Conservation (phyloP, 2,113 vertebrate species). For the Clarias magur region DNA sequence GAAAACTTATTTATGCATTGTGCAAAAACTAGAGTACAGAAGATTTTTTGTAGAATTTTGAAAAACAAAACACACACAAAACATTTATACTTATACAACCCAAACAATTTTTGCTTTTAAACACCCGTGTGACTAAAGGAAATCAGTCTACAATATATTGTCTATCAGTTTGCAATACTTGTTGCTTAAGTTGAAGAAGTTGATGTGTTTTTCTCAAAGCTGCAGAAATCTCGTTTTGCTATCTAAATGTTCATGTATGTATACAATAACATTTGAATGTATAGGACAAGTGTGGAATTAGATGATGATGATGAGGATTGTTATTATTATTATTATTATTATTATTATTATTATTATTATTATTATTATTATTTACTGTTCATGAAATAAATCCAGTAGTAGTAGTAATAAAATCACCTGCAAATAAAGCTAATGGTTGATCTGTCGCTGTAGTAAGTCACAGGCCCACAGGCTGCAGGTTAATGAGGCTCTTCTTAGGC, state of each 20-base stretch:
- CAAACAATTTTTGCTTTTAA: too few relatives aligned
- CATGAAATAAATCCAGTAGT: conserved; percentile 4
- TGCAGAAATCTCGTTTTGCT: too few relatives aligned
- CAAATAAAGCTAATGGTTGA: conserved; percentile 8
- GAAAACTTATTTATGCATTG: too few relatives aligned
- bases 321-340: neutral
- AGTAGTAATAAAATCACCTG: neutral
- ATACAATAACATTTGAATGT: neutral
- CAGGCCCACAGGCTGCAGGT: conserved; percentile 32
- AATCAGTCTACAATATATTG: too few relatives aligned
- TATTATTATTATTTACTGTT: neutral
- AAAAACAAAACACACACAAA: too few relatives aligned
- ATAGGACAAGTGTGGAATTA: neutral
- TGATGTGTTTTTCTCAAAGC: too few relatives aligned
- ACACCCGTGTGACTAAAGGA: too few relatives aligned
- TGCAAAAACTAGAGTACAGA: too few relatives aligned
- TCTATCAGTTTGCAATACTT: too few relatives aligned
- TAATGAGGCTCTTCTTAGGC: conserved; percentile 28
- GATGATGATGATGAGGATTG: neutral
- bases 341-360: neutral
- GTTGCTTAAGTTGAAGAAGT: too few relatives aligned
- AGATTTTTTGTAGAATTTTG: too few relatives aligned
- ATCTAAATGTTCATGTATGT: neutral
- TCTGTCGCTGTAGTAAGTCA: conserved; percentile 19
- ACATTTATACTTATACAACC: too few relatives aligned